A percentile compares a stretch with the other conserved stretches of the same genome.
Evolutionary conservation across 2,113 vertebrate species (phyloP).

Genomic region (Junco hyemalis): DNA sequence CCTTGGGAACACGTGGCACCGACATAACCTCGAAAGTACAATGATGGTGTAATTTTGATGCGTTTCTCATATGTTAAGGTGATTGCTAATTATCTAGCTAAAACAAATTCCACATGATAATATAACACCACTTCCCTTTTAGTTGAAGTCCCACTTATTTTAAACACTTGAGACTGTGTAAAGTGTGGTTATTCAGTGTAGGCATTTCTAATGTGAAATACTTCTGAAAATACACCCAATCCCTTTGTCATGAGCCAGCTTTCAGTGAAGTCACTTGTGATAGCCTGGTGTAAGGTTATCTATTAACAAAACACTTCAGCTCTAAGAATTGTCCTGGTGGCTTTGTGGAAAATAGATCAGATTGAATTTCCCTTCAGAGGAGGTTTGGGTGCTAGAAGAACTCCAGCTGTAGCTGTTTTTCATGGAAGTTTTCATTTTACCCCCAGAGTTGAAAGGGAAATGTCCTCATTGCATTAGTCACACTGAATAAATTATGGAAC

Average conservation of each 20-base stretch:
- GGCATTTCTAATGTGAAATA: neutral
- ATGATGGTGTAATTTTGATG: neutral
- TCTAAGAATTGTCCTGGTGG: neutral
- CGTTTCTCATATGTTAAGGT: neutral
- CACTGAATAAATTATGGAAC: neutral
- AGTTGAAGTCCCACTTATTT: neutral
- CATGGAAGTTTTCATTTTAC: neutral
- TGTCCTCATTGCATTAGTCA: neutral
- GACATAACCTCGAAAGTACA: neutral
- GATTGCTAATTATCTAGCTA: neutral
- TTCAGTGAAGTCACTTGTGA: neutral
- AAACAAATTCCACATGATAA: neutral
- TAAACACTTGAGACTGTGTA: neutral
- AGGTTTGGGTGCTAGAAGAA: neutral
- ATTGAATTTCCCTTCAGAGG: neutral
- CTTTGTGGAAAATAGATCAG: neutral
- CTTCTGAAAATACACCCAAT: neutral
- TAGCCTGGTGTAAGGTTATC: neutral
- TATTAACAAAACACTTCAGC: neutral
- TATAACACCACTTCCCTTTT: neutral
- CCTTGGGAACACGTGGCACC: fast-evolving
- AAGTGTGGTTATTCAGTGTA: neutral
- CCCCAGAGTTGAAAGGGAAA: neutral
- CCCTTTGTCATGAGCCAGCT: neutral
- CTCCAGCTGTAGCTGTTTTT: neutral